Base-by-base conservation (phyloP, 2,113 vertebrate species). In the Benitochromis conjunctus region DNA sequence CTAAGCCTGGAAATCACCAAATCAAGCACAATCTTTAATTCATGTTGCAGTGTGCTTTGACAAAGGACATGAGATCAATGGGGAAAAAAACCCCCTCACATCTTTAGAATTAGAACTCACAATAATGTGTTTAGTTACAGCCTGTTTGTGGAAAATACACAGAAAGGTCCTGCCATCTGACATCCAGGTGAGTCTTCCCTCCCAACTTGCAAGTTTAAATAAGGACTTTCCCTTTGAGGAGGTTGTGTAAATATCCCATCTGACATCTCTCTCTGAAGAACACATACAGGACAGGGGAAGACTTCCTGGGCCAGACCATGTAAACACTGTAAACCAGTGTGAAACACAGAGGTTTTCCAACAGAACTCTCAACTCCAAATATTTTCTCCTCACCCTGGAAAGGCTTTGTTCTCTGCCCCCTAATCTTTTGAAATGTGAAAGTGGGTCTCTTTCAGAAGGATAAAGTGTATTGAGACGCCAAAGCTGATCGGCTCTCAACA, bases 401-500 rank as follows among this genome's bases (percentile, higher is more conserved):
- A 91, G 85, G 88, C 93, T 94, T 96, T 94, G 93, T 94, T 95
- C 92, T 93, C 90, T 90, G 85, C 21, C 81, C 82, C 81, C 80
- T 94, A 93, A 94, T 94, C 92, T 93, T 93, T 90, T 86, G 90
- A 94, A 92, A 94, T 91, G 86, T 83, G 90, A 92, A 96, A 91
- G 87, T 93, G 91, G 89, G 92, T 92, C 88, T 92, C 87, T 92
- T 92, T 93, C 86, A 74, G 24, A 53, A 84, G 91, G 91, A 95
- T 93, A 83, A 91, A 94, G 87, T 92, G 86, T 88, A 92, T 89
- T 88, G 87, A 93, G 89, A 90, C 91, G 82, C 91, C 86, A 93
- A 95, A 94, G 94, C 95, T 94, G 93, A 94, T 94, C 92, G 83
- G 89, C 92, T 87, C 90, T 92, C 82, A 41, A 86, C 90, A 86